These are phyloP conservation scores for Antheraea mylitta DNA, from an alignment of 1,140 invertebrate genomes.

Conservation along the genomic window DNA sequence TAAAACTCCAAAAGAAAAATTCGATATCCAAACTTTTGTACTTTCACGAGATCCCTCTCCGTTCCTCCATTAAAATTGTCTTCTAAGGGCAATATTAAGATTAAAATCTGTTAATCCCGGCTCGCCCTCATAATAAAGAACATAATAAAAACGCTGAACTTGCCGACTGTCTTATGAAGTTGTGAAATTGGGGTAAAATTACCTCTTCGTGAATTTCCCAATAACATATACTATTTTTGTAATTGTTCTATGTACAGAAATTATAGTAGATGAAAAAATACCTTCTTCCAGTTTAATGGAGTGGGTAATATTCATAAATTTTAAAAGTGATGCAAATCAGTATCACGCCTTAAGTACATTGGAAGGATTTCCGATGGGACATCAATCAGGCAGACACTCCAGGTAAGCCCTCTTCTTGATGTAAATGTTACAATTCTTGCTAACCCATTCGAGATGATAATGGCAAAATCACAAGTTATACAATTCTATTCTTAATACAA, in stretches of 20 bases:
- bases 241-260: background rate
- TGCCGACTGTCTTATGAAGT: constrained; percentile 7
- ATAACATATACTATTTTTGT: background rate
- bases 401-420: no score
- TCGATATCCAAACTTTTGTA: constrained; percentile 11
- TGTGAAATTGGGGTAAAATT: background rate
- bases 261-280: no score
- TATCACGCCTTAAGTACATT: no score
- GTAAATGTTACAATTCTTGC: no score
- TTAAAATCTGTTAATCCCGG: constrained; percentile 29
- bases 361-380: no score
- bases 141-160: constrained; percentile 21
- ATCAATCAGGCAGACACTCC: no score
- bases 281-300: no score
- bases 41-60: constrained; percentile 9
- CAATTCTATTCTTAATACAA: no score
- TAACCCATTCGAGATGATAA: no score
- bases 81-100: constrained; percentile 24
- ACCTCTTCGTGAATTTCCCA: background rate
- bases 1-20: constrained; percentile 13
- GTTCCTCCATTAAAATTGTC: constrained; percentile 27
- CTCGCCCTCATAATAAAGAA: constrained; percentile 6
- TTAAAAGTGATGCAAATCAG: no score
- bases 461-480: no score
- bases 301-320: no score